Percentiles rank a stretch among this genome's conserved stretches.
These are phyloP conservation scores for Eudasyphora cyanicolor DNA, from an alignment of 2,888 invertebrate species.

Conservation along the genomic window DNA sequence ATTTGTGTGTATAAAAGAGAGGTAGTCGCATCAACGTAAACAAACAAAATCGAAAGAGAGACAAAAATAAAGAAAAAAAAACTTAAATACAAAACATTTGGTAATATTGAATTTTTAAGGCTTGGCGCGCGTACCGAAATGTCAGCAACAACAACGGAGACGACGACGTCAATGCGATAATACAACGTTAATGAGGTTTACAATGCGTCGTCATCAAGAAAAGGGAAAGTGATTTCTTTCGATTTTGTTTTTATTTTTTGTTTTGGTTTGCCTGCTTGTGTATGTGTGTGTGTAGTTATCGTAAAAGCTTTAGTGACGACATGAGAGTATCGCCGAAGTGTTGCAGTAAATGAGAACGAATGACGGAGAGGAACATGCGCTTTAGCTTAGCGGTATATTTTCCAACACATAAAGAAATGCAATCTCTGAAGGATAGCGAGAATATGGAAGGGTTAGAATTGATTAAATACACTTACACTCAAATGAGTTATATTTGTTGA, in stretches of 20 bases:
- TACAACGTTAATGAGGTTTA: slow-evolving; percentile 55
- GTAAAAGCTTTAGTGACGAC: background rate
- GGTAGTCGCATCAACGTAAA: slow-evolving; percentile 39
- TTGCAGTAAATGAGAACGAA: slow-evolving; percentile 21
- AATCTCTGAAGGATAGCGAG: slow-evolving; percentile 40
- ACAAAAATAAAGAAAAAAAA: slow-evolving; percentile 29
- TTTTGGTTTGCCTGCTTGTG: background rate
- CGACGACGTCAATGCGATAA: slow-evolving; percentile 51
- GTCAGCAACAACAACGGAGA: slow-evolving; percentile 4
- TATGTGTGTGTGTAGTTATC: background rate
- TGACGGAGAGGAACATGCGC: slow-evolving; percentile 48
- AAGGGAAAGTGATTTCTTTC: slow-evolving; percentile 59
- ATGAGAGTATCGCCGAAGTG: background rate
- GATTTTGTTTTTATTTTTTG: background rate
- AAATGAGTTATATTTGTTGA: too few species aligned
- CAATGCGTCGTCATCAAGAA: slow-evolving; percentile 58
- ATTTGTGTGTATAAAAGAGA: slow-evolving; percentile 37
- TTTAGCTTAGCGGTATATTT: slow-evolving; percentile 46
- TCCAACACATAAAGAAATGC: slow-evolving; percentile 11
- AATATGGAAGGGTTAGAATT: slow-evolving; percentile 51
- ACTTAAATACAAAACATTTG: background rate
- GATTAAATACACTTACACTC: background rate
- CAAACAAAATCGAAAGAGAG: slow-evolving; percentile 15
- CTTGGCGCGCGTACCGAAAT: slow-evolving; percentile 49
- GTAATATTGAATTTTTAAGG: slow-evolving; percentile 25